A percentile compares a stretch with the other conserved stretches of the same genome.
Conservation (phyloP, 2,888 invertebrate species). For the Koerneria pararmatus region DNA sequence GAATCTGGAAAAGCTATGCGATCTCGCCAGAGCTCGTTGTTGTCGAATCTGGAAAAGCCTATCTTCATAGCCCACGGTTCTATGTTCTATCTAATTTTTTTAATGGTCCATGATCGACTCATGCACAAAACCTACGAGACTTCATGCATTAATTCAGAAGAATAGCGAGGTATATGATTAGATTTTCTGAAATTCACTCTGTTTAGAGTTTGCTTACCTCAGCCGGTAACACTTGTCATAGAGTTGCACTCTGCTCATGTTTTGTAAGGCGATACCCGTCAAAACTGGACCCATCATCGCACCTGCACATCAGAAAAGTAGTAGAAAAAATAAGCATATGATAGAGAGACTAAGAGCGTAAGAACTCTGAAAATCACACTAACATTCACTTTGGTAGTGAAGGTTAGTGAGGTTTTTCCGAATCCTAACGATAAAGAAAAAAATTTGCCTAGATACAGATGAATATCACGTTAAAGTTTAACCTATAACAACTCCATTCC, state of each 20-base stretch:
- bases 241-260: constrained; percentile 43
- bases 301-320: constrained; percentile 26
- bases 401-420: neutral
- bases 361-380: neutral
- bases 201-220: no score
- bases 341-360: neutral
- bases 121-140: no score
- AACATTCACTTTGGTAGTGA: no score
- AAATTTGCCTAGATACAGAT: no score
- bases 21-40: no score
- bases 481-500: constrained; percentile 33
- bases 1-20: no score
- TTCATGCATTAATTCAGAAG: no score
- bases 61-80: no score
- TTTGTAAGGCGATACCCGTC: constrained; percentile 39
- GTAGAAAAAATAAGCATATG: neutral
- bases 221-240: constrained; percentile 48
- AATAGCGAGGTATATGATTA: neutral
- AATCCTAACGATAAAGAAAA: neutral
- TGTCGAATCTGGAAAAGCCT: no score
- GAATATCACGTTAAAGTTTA: neutral
- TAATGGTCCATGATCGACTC: no score
- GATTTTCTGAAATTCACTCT: neutral
- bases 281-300: constrained; percentile 41
- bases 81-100: no score